These are phyloP conservation scores for Caenorhabditis sinica DNA, from an alignment of 2,888 invertebrate species.

Conservation along the genomic window DNA sequence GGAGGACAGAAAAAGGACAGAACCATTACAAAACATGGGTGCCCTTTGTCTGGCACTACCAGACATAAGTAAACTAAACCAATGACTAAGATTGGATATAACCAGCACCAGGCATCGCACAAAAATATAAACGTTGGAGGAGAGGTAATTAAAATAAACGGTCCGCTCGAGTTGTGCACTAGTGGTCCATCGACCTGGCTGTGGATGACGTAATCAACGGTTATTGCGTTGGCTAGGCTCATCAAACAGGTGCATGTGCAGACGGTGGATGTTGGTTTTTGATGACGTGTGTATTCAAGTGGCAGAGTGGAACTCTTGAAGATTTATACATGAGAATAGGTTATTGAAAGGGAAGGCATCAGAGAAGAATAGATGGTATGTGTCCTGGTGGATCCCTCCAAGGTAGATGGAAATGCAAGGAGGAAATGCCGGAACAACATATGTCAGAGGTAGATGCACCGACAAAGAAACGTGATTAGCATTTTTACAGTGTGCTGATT, in stretches of 20 bases:
- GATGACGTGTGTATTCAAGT: slow-evolving; percentile 29
- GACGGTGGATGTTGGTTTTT: slow-evolving; percentile 34
- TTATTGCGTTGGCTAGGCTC: slow-evolving; percentile 56
- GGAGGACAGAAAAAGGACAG: too few species aligned
- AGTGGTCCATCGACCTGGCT: slow-evolving; percentile 38
- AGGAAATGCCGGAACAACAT: too few species aligned
- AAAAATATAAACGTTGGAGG: slow-evolving; percentile 13
- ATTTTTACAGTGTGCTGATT: slow-evolving; percentile 5
- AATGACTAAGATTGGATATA: slow-evolving; percentile 5
- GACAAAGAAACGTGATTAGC: slow-evolving; percentile 8
- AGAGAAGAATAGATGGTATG: not conserved
- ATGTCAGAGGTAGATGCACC: too few species aligned
- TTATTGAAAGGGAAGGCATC: not conserved
- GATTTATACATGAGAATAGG: not conserved
- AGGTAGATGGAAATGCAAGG: too few species aligned
- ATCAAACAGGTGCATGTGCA: slow-evolving; percentile 60
- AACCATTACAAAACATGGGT: not conserved
- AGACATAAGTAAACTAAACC: slow-evolving; percentile 4
- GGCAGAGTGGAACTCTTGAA: slow-evolving; percentile 8
- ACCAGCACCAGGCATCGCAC: not conserved
- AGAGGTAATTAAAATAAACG: slow-evolving; percentile 59
- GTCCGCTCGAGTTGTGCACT: slow-evolving; percentile 20
- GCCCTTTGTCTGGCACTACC: not conserved
- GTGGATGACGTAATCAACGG: slow-evolving; percentile 45
- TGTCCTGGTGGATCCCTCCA: too few species aligned